A percentile compares a stretch with the other conserved stretches of the same genome.
phyloP scores from a whole-genome alignment of 2,113 vertebrate genomes.

The Phylloscopus whistleri region DNA sequence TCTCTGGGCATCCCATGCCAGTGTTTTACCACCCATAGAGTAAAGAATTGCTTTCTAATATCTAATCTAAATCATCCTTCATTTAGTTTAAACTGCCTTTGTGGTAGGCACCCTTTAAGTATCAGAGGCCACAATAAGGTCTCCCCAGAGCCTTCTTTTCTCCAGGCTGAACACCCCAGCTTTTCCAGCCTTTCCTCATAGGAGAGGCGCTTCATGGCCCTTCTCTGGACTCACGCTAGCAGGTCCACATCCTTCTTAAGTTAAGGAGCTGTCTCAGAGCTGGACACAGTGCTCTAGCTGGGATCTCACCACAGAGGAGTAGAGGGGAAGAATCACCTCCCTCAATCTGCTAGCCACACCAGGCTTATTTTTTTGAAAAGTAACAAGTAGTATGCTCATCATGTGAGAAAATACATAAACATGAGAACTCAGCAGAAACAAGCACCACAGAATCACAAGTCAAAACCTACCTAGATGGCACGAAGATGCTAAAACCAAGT shows the following conservation, averaged over 20 bases:
- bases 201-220: fast-evolving
- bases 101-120: background rate
- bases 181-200: background rate
- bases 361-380: background rate
- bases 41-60: background rate
- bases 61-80: background rate
- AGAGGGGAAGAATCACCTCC: background rate
- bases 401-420: background rate
- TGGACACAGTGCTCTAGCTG: background rate
- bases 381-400: background rate
- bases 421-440: background rate
- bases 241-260: background rate
- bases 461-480: background rate
- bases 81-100: background rate
- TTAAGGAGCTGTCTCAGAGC: background rate
- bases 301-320: background rate
- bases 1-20: background rate
- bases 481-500: background rate
- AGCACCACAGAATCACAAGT: background rate
- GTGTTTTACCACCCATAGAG: background rate
- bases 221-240: background rate
- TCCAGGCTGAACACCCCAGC: background rate
- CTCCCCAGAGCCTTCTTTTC: background rate
- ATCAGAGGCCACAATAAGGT: background rate
- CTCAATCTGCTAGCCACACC: background rate